phyloP scores from a whole-genome alignment of 2,113 vertebrate genomes.

The Hiodon tergisus region DNA sequence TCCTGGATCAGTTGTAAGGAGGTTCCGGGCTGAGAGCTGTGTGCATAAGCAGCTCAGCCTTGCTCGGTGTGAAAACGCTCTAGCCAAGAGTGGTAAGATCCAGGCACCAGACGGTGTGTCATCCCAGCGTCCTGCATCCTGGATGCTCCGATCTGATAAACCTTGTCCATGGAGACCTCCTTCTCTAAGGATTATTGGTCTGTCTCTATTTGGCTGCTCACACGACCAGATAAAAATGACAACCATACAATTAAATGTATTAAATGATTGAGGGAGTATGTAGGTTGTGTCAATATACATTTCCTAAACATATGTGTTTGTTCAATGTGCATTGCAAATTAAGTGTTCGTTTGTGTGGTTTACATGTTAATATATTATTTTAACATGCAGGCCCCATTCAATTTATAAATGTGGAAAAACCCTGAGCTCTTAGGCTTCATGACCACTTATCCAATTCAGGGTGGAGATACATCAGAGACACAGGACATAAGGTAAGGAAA shows the following conservation, averaged over 20 bases:
- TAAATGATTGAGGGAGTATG: too few species aligned
- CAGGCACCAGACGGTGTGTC: constrained; percentile 33
- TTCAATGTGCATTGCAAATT: too few species aligned
- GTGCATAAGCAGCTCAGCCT: constrained; percentile 44
- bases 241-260: constrained; percentile 2
- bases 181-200: constrained; percentile 33
- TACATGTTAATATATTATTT: too few species aligned
- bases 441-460: too few species aligned
- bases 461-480: too few species aligned
- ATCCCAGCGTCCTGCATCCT: constrained; percentile 63
- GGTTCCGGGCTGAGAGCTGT: constrained; percentile 49
- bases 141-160: constrained; percentile 53
- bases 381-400: too few species aligned
- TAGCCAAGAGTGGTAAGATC: constrained; percentile 23
- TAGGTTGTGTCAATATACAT: too few species aligned
- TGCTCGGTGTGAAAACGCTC: constrained; percentile 43
- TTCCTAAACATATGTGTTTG: too few species aligned
- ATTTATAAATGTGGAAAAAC: too few species aligned
- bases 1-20: constrained; percentile 51
- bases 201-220: neutral
- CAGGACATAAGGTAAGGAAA: too few species aligned
- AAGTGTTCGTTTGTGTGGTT: too few species aligned
- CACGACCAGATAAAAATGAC: neutral
- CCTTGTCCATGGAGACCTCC: constrained; percentile 54
- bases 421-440: too few species aligned